Conservation (phyloP, 2,888 invertebrate species). For the Philhelius pedissequus region DNA sequence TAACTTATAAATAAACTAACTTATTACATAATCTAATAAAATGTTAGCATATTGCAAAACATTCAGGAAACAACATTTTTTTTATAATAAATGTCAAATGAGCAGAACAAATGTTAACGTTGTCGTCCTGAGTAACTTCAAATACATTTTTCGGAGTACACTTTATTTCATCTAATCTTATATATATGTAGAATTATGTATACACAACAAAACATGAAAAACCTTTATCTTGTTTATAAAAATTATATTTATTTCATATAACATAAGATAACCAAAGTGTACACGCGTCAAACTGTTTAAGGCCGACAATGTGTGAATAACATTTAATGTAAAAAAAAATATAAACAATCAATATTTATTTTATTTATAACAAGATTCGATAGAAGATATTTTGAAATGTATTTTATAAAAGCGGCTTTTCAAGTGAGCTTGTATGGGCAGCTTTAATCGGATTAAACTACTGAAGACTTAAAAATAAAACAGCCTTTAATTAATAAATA, state of each 20-base stretch:
- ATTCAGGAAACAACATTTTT: constrained; percentile 29
- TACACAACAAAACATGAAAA: no score
- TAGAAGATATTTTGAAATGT: constrained; percentile 15
- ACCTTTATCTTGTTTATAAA: no score
- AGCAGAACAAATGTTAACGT: constrained; percentile 23
- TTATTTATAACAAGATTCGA: not conserved
- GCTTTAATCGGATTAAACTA: constrained; percentile 15
- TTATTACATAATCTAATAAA: not conserved
- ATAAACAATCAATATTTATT: not conserved
- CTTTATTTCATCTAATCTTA: no score
- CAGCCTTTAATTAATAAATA: not conserved
- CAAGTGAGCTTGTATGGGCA: constrained; percentile 34
- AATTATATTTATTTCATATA: no score
- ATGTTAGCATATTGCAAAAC: constrained; percentile 11
- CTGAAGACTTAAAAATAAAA: not conserved
- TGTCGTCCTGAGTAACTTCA: no score
- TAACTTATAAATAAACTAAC: constrained; percentile 42
- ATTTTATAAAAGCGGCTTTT: not conserved
- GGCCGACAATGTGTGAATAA: not conserved
- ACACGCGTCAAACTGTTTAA: no score
- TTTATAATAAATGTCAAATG: constrained; percentile 19
- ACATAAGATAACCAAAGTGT: no score
- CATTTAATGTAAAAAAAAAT: not conserved
- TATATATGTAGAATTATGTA: no score
- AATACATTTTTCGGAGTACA: no score